Evolutionary conservation across 2,113 vertebrate species (phyloP).

Genomic region (Heteronetta atricapilla): DNA sequence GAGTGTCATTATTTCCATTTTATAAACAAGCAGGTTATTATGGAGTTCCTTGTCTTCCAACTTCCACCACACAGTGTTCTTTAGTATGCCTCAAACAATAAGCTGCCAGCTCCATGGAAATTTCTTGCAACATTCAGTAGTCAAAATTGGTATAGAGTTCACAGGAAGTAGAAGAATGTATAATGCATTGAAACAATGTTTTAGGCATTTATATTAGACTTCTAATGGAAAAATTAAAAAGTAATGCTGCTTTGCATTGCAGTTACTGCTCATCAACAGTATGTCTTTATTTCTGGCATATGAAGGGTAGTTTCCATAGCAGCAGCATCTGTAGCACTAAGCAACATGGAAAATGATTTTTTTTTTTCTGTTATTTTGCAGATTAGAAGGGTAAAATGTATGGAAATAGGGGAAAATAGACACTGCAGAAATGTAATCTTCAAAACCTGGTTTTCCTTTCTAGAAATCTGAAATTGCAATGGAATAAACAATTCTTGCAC

Average conservation of each 20-base stretch:
- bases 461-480: neutral
- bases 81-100: constrained; percentile 57
- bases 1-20: constrained; percentile 49
- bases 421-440: neutral
- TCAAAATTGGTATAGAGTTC: constrained; percentile 35
- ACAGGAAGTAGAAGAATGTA: constrained; percentile 45
- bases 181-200: constrained; percentile 59
- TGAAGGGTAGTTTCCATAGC: constrained; percentile 72
- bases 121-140: neutral
- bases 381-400: constrained; percentile 27
- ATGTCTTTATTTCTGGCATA: constrained; percentile 70
- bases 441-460: neutral
- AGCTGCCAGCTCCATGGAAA: constrained; percentile 51
- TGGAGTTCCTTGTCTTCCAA: neutral
- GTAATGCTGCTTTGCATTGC: constrained; percentile 70
- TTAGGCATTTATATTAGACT: constrained; percentile 65
- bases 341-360: constrained; percentile 37
- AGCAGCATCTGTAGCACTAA: constrained; percentile 60
- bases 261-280: constrained; percentile 54
- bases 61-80: constrained; percentile 40
- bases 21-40: constrained; percentile 50
- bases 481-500: neutral
- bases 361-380: constrained; percentile 21
- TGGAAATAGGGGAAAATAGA: neutral
- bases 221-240: constrained; percentile 72